phyloP scores from a whole-genome alignment of 2,113 vertebrate genomes.

The Accipiter cooperii region DNA sequence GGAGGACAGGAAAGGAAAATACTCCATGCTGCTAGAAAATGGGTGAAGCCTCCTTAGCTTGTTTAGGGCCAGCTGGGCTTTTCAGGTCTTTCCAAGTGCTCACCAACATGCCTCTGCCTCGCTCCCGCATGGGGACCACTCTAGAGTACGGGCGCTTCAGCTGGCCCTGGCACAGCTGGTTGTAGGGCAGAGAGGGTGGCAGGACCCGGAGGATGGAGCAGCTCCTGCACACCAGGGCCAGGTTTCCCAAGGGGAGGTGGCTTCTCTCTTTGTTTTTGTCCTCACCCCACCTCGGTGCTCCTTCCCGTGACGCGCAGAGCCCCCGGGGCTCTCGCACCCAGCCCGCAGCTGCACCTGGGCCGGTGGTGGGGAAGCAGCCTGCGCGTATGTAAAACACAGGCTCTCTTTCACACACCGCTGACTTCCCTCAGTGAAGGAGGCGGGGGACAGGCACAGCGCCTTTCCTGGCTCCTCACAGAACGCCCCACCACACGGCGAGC shows the following conservation, averaged over 20 bases:
- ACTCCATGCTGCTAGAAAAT: background rate
- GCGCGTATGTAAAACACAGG: background rate
- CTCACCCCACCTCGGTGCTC: background rate
- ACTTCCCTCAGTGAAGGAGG: background rate
- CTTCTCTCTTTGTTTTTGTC: background rate
- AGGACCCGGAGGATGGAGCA: background rate
- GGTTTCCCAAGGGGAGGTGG: background rate
- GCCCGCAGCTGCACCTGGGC: slow-evolving; percentile 44
- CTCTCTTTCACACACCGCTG: background rate
- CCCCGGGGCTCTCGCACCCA: background rate
- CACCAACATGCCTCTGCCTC: background rate
- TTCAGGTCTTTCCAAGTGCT: background rate
- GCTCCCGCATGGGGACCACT: rapidly evolving
- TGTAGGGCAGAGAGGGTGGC: background rate
- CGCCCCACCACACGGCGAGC: rapidly evolving
- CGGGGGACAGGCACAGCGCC: rapidly evolving
- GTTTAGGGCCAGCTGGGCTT: background rate
- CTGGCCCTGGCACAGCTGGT: background rate
- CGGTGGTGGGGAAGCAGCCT: background rate
- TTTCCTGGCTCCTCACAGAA: background rate
- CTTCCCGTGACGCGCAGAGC: background rate
- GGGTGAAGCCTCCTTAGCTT: background rate
- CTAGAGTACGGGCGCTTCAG: background rate
- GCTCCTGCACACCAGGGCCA: too few species aligned
- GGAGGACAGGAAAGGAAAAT: background rate